Base-by-base conservation (phyloP, 1,140 invertebrate species). In the Atta texana region DNA sequence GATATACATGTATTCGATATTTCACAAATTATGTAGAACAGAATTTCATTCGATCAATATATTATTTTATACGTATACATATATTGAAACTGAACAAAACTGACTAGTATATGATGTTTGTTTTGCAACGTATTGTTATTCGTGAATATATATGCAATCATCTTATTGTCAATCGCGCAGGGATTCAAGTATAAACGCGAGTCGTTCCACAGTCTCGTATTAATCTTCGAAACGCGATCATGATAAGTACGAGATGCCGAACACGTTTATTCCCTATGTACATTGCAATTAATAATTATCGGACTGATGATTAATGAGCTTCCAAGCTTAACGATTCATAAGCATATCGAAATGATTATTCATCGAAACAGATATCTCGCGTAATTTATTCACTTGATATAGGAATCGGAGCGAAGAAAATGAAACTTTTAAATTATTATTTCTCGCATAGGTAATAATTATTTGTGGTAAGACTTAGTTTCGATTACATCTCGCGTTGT, bases 211-310 rank as follows among this genome's bases (percentile, higher is more conserved):
- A 31, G 34, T 34, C 7, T 63, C 59, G 64, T 34, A 44, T 68
- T 68, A 68, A 8, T 68, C 64, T 68, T 68, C 12, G 64, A 68
- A 44, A 68, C 34, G 64, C 31, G 31, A 66, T 66, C 31, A 1
- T 18, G 61, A 63, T 21, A 31, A 18, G 61, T 31, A 68, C 64
- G 64, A 68, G 34, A 68, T 68, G n/a, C 34, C 64, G 64, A 66
- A 66, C 18, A 14, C 18, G n/a, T 21, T 68, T 18, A 44, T 68
- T 66, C 10, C 34, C n/a, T 7, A 44, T 28, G 12, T 68, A 21
- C 39, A 68, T 68, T 68, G n/a, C 31, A 66, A 66, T 34, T 66
- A 66, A 44, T 31, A 12, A 44, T 68, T 68, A 39, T 66, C 31
- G 18, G 28, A 4, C 64, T 6, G 34, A 68, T 44, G 16, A 68